Conservation (phyloP, 30 jellyfish, hydroid and myxozoan genomes). For the Aurelia sp. region DNA sequence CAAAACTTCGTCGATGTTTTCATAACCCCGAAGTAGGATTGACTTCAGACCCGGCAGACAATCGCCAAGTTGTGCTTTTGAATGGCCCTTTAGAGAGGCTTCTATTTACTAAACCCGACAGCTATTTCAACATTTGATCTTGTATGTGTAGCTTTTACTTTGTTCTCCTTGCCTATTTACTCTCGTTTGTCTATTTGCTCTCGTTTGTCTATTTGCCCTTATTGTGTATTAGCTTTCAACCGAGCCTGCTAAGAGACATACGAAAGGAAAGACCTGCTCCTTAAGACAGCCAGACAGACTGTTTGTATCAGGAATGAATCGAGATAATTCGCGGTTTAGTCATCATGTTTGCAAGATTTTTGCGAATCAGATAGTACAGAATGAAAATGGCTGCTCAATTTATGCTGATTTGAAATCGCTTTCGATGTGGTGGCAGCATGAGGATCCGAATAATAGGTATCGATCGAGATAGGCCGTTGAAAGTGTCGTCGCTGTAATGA, state of each 20-base stretch:
- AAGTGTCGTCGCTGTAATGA: too few species aligned
- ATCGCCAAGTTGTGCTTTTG: background rate
- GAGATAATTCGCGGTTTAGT: background rate
- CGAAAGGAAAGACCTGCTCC: background rate
- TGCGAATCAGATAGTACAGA: background rate
- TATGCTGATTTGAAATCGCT: slow-evolving; percentile 1
- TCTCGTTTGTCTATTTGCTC: too few species aligned
- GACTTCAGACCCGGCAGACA: background rate
- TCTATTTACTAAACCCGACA: background rate
- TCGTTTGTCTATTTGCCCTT: background rate
- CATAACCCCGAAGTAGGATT: too few species aligned
- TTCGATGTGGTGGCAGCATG: slow-evolving; percentile 5
- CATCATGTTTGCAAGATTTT: background rate
- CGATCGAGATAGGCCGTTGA: too few species aligned
- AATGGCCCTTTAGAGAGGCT: background rate
- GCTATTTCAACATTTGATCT: background rate
- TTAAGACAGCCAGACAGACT: background rate
- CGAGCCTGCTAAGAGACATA: background rate
- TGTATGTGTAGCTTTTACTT: too few species aligned
- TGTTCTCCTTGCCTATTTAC: too few species aligned
- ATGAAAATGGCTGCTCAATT: background rate
- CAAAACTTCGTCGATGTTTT: too few species aligned
- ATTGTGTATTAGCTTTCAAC: background rate
- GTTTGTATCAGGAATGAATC: background rate
- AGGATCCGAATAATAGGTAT: background rate